Evolutionary conservation across 2,113 vertebrate genomes (phyloP).

Genomic region (Orycteropus afer): DNA sequence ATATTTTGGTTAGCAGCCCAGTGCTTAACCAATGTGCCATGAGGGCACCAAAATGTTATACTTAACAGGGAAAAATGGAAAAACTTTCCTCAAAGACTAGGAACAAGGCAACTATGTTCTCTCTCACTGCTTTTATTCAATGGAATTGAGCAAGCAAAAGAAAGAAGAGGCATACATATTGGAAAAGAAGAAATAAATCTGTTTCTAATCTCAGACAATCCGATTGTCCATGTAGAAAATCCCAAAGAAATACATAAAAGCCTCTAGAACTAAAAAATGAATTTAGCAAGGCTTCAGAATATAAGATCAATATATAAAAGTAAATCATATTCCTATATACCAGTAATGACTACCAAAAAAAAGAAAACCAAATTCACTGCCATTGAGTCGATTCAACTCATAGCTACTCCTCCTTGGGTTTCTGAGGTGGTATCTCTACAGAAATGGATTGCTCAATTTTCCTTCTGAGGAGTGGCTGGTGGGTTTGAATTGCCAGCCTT

Average conservation of each 20-base stretch:
- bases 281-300: neutral
- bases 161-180: neutral
- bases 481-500: too few relatives aligned
- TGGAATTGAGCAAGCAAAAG: neutral
- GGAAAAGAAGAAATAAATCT: neutral
- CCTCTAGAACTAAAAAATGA: neutral
- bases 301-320: neutral
- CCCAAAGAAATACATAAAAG: neutral
- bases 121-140: neutral
- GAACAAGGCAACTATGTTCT: neutral
- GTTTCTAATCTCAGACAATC: neutral
- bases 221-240: neutral
- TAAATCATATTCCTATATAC: neutral
- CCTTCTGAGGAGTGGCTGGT: too few relatives aligned
- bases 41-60: neutral
- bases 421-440: too few relatives aligned
- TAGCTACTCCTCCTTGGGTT: too few relatives aligned
- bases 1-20: neutral
- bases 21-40: neutral
- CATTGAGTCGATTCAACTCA: too few relatives aligned
- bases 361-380: too few relatives aligned
- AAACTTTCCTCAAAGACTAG: neutral
- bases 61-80: neutral
- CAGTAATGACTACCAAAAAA: neutral
- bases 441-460: too few relatives aligned